Percentiles rank a stretch among this genome's conserved stretches.
Conservation (phyloP, 2,888 invertebrate genomes). For the Pristionchus entomophagus region DNA sequence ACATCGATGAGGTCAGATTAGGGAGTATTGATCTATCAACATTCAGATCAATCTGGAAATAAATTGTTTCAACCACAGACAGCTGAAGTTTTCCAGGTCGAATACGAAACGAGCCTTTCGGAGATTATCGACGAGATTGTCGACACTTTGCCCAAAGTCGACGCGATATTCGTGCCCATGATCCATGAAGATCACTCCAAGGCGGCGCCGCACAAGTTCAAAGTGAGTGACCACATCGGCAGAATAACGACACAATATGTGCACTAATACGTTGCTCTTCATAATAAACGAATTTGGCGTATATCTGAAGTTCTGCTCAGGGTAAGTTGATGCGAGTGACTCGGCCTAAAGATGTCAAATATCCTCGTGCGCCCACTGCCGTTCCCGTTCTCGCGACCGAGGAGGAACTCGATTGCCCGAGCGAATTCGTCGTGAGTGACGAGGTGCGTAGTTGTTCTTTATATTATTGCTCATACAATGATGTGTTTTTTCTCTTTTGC, state of each 20-base stretch:
- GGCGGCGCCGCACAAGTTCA: conserved; percentile 43
- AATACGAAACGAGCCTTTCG: conserved; percentile 31
- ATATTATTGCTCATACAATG: too few relatives aligned
- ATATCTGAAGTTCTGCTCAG: background rate
- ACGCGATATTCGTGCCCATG: conserved; percentile 44
- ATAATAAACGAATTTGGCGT: too few relatives aligned
- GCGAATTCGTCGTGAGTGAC: conserved; percentile 42
- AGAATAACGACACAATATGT: background rate
- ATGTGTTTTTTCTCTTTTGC: too few relatives aligned
- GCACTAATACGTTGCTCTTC: background rate
- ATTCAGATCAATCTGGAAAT: background rate
- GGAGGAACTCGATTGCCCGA: conserved; percentile 41
- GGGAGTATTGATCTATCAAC: too few relatives aligned
- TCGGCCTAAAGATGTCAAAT: conserved; percentile 47
- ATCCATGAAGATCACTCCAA: conserved; percentile 44
- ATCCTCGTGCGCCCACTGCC: conserved; percentile 47
- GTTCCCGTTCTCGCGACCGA: conserved; percentile 45
- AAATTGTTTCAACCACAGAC: too few relatives aligned
- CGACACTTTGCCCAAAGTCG: conserved; percentile 38
- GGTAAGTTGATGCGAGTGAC: conserved; percentile 47
- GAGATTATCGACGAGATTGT: conserved; percentile 44
- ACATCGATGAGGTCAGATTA: conserved; percentile 48
- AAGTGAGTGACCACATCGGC: too few relatives aligned
- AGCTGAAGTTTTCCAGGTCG: conserved; percentile 42
- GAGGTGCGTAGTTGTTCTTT: background rate